Conservation (phyloP, 2,113 vertebrate species). For the Triplophysa tibetana region DNA sequence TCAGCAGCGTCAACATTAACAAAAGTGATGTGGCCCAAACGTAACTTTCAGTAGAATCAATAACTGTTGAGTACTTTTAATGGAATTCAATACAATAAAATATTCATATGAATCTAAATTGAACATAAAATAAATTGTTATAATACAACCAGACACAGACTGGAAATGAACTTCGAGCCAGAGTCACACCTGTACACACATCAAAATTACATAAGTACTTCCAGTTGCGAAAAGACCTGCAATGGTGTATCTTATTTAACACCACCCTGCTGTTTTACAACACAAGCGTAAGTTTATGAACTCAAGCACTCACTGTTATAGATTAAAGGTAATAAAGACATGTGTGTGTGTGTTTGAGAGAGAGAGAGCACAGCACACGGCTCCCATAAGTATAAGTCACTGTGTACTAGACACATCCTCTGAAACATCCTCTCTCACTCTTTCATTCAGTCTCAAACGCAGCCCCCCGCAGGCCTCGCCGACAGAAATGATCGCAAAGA, state of each 20-base stretch:
- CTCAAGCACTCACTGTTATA: constrained; percentile 27
- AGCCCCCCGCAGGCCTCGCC: background rate
- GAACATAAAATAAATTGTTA: no score
- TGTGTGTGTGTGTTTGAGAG: background rate
- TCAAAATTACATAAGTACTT: background rate
- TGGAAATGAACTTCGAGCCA: no score
- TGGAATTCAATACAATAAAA: no score
- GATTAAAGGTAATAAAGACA: constrained; percentile 37
- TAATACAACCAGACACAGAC: no score
- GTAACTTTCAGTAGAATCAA: no score
- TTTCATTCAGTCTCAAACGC: constrained; percentile 18
- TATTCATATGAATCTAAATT: no score
- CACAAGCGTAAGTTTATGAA: constrained; percentile 37
- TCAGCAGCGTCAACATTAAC: no score
- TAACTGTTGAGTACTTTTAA: no score
- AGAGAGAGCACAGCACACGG: constrained; percentile 26
- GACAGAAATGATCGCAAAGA: constrained; percentile 29
- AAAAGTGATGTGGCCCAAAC: no score
- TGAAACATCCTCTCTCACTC: constrained; percentile 27
- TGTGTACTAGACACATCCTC: constrained; percentile 22
- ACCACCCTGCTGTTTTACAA: constrained; percentile 26
- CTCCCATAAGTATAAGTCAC: constrained; percentile 31
- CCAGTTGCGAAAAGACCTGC: background rate
- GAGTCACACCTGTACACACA: background rate
- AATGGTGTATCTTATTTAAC: background rate